Percentiles rank a stretch among this genome's conserved stretches.
Evolutionary conservation across 2,797 vertebrate genomes (phyloP).

Genomic region (Sebastes jordani): DNA sequence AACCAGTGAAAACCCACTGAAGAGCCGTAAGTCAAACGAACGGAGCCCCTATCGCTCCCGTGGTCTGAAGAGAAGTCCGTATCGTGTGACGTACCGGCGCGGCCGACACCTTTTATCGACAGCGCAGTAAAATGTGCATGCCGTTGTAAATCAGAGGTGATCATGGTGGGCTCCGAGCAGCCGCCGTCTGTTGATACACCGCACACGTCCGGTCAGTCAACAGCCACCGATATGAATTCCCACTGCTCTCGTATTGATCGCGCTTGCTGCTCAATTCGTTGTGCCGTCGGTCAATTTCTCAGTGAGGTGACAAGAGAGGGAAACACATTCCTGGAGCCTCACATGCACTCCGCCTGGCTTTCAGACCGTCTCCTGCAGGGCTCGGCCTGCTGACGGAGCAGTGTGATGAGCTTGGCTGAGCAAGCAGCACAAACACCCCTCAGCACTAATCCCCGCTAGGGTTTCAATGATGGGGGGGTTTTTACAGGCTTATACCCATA

Average conservation of each 20-base stretch:
- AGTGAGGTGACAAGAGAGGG: slow-evolving; percentile 26
- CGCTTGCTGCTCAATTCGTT: slow-evolving; percentile 19
- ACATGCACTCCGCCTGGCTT: slow-evolving; percentile 4
- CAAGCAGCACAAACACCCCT: slow-evolving; percentile 36
- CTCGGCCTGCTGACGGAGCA: slow-evolving; percentile 46
- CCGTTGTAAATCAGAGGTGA: slow-evolving; percentile 41
- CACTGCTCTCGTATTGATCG: slow-evolving; percentile 37
- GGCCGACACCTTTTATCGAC: slow-evolving; percentile 22
- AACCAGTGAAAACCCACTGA: slow-evolving; percentile 7
- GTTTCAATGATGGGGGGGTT: slow-evolving; percentile 43
- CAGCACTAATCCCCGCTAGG: slow-evolving; percentile 36
- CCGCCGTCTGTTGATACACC: neutral
- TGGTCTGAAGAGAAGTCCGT: slow-evolving; percentile 8
- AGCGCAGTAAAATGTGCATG: neutral
- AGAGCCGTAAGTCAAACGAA: slow-evolving; percentile 23
- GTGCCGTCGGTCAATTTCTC: slow-evolving; percentile 34
- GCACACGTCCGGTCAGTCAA: slow-evolving; percentile 15
- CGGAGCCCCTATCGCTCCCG: neutral
- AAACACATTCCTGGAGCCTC: slow-evolving; percentile 11
- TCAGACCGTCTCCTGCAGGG: slow-evolving; percentile 8
- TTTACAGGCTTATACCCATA: slow-evolving; percentile 40
- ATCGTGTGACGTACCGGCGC: neutral
- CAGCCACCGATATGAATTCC: slow-evolving; percentile 23
- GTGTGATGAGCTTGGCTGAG: slow-evolving; percentile 40
- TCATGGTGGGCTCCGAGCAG: neutral